Evolutionary conservation across 92 coral and sea anemone species (phyloP), one percentile per base, ranked within the genome.

Genomic region (Virgularia gustaviana): DNA sequence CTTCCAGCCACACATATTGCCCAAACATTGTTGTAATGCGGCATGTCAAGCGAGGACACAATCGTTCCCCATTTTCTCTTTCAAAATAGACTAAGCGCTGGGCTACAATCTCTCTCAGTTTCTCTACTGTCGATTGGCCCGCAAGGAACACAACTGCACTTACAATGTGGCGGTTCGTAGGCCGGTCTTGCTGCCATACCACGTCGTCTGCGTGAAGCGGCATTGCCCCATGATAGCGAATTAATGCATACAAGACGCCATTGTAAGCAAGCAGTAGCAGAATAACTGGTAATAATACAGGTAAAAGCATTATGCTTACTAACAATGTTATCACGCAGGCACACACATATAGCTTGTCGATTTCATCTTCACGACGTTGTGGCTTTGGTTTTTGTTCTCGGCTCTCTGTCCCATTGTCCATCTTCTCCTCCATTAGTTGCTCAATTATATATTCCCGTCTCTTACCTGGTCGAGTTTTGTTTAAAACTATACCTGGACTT

Each of bases 131-230:
- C 0, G 99, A 96, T 39, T 73, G 32, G 25, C 99, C 99, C 62
- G 86, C 94, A 8, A 94, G 42, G 13, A 89, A 63, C 88, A 89
- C 88, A 11, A 94, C 57, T 4, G 95, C 94, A 79, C 86, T 86
- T 55, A 94, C 82, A 31, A 94, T 88, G 60, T 94, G 99, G 43
- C 90, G 89, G 76, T 94, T 94, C 1, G 80, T 78, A 28, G 96
- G 81, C 39, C 90, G 81, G 62, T 94, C 99, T 75, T 94, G 99
- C 74, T 82, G 90, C 99, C 99, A 94, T 2, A 94, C 99, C 2
- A 91, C 96, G 71, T 94, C 99, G 65, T 94, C 99, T 70, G 71
- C 90, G 31, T 78, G 88, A 11, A 94, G 66, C 10, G 90, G 86
- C 51, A 71, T 65, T 37, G 96, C 86, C 9, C 84, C 80, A 23